A percentile compares a stretch with the other conserved stretches of the same genome.
Conservation (phyloP, 2,113 vertebrate genomes). For the Mustelus asterias region DNA sequence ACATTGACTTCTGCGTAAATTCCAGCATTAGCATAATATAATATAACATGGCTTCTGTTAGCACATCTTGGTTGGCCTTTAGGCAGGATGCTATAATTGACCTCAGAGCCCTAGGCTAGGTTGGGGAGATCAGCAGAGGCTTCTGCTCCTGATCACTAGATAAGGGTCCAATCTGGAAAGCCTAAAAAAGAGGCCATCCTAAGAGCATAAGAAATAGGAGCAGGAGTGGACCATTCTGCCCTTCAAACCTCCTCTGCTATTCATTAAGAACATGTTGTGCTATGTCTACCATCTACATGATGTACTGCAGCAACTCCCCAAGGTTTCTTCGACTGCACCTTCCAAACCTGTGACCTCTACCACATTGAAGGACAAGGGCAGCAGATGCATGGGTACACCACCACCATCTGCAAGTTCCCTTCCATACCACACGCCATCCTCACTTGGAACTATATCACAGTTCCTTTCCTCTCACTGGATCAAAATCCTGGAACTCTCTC, state of each 20-base stretch:
- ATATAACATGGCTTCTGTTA: background rate
- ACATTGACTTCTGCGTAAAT: background rate
- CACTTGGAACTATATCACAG: no score
- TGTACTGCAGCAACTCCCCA: no score
- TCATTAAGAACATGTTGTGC: background rate
- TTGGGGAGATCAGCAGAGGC: background rate
- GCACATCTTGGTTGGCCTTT: background rate
- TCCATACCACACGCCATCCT: no score
- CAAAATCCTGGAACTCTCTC: no score
- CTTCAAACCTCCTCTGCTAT: background rate
- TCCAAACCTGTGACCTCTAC: no score
- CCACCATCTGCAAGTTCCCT: no score
- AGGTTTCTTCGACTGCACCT: no score
- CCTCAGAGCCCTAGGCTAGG: background rate
- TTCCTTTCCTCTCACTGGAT: no score
- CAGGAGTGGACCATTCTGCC: background rate
- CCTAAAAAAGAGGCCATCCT: background rate
- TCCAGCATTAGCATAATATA: background rate
- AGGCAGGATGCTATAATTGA: background rate
- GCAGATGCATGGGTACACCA: no score
- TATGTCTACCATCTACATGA: no score
- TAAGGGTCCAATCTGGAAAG: background rate
- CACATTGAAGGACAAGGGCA: no score
- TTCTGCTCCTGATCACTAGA: background rate
- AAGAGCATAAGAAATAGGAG: background rate